Evolutionary conservation across 2,888 invertebrate species (phyloP).

Genomic region (Agriopis leucophaearia): DNA sequence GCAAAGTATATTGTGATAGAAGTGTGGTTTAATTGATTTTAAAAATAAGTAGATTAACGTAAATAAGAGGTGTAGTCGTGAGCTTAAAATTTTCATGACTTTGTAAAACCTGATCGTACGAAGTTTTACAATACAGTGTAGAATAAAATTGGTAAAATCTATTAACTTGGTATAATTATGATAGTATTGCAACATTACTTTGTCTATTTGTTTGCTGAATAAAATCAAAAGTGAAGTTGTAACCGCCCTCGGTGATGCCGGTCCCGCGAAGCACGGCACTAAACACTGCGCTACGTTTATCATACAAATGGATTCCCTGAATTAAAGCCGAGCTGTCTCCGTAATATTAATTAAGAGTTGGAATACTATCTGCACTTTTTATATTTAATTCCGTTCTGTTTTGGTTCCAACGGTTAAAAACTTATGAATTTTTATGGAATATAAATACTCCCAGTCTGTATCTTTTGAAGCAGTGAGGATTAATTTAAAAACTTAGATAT

Average conservation of each 20-base stretch:
- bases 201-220: not conserved
- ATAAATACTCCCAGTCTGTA: slow-evolving; percentile 19
- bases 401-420: slow-evolving; percentile 23
- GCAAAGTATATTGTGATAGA: no score
- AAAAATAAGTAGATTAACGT: no score
- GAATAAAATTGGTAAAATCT: no score
- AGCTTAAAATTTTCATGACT: no score
- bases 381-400: slow-evolving; percentile 21
- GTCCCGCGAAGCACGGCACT: slow-evolving; percentile 43
- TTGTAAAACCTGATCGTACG: no score
- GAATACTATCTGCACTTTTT: slow-evolving; percentile 35
- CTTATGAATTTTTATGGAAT: slow-evolving; percentile 36
- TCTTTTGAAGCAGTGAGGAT: slow-evolving; percentile 7
- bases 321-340: slow-evolving; percentile 53
- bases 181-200: not conserved
- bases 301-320: slow-evolving; percentile 72
- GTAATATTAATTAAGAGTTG: slow-evolving; percentile 52
- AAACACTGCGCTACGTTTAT: slow-evolving; percentile 59
- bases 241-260: slow-evolving; percentile 18
- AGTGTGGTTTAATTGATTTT: no score
- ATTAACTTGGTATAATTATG: no score
- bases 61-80: no score
- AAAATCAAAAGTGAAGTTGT: slow-evolving; percentile 1
- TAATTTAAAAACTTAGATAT: not conserved
- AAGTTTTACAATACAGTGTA: no score